Evolutionary conservation across 2,113 vertebrate genomes (phyloP), one percentile per base, ranked within the genome.

Genomic region (Pleuronectes platessa): DNA sequence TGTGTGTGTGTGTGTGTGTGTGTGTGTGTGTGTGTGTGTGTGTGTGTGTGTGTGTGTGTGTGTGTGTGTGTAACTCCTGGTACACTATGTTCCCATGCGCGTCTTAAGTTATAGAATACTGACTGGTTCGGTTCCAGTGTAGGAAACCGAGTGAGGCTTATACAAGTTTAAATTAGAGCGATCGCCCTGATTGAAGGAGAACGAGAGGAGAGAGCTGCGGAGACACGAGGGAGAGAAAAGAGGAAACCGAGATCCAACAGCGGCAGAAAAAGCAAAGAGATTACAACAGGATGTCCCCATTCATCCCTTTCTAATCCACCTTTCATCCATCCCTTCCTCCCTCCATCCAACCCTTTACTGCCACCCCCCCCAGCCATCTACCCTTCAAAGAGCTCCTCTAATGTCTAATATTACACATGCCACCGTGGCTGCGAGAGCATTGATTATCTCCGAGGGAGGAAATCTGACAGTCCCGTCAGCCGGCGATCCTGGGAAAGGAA

Each of bases 291-390:
- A 93, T 90, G 87, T 92, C 81, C 78, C 70, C 79, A 86, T 86
- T 92, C 82, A 93, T 91, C 91, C 86, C 75, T 68, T 76, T 86
- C 80, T 92, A 93, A 93, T 93, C 92, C 87, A 77, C 84, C 83
- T 85, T 87, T 90, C 89, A 87, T 89, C 88, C 86, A 76, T 81
- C 68, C 76, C 68, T 83, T 84, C 86, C 79, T 88, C 72, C 74
- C 63, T 70, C 78, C 85, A 68, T 81, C 78, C 24, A 24, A 24
- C 24, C 68, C 37, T 78, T 79, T 79, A 45, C 83, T 78, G 76
- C 75, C 13, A 31, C 73, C 53, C 40, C 35, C 67, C 35, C 67
- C 62, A 54, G 62, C 79, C 23, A 67, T 76, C 68, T 20, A 58
- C 63, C 75, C 89, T 86, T 90, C 90, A 93, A 91, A 90, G 79